A percentile compares a stretch with the other conserved stretches of the same genome.
phyloP scores from a whole-genome alignment of 2,797 vertebrate genomes.

The Selene dorsalis region DNA sequence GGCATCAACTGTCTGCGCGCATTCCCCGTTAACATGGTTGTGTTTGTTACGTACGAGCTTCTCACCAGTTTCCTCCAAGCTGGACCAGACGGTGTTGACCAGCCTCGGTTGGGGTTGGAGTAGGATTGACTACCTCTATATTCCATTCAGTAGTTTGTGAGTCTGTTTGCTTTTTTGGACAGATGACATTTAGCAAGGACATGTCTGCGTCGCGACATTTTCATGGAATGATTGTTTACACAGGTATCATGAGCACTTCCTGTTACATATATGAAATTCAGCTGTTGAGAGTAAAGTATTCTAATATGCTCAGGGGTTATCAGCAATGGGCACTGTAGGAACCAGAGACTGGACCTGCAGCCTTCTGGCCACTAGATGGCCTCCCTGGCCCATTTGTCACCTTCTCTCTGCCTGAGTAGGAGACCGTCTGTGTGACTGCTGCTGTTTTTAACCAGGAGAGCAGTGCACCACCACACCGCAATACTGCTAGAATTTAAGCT shows the following conservation, averaged over 20 bases:
- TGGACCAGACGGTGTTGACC: conserved; percentile 12
- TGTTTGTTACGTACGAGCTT: conserved; percentile 90
- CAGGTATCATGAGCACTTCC: not conserved
- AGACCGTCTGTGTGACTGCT: not conserved
- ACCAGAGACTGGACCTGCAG: not conserved
- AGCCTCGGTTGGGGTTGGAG: conserved; percentile 49
- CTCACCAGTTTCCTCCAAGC: conserved; percentile 77
- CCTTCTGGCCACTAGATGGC: conserved; percentile 64
- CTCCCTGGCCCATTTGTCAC: conserved; percentile 26
- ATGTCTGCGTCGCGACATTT: conserved; percentile 6
- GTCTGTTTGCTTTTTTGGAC: not conserved
- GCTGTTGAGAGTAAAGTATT: not conserved
- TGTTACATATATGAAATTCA: conserved; percentile 18
- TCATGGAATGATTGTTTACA: not conserved
- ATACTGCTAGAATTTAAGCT: not conserved
- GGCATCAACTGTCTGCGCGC: conserved; percentile 91
- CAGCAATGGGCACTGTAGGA: not conserved
- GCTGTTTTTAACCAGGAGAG: not conserved
- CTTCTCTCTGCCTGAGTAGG: not conserved
- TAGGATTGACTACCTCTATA: conserved; percentile 12
- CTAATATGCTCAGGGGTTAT: conserved; percentile 11
- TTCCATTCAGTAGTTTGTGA: not conserved
- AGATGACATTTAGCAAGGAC: not conserved
- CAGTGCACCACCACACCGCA: not conserved
- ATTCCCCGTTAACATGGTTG: conserved; percentile 93